These are phyloP conservation scores for Anthopleura xanthogrammica DNA, from an alignment of 92 coral and sea anemone genomes.

Conservation along the genomic window DNA sequence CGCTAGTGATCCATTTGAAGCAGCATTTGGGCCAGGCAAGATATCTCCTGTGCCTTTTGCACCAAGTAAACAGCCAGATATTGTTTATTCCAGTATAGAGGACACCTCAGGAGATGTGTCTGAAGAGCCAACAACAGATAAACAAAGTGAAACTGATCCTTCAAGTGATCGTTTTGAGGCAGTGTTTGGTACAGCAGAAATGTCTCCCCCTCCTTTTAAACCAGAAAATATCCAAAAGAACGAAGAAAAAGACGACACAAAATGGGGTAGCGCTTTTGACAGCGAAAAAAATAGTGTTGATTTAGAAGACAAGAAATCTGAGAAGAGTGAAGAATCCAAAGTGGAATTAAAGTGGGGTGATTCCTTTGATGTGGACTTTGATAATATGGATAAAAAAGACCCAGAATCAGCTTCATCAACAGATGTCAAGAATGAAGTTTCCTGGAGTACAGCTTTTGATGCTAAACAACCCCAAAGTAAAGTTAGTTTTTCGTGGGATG, in stretches of 20 bases:
- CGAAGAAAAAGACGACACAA: background rate
- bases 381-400: slow-evolving; percentile 8
- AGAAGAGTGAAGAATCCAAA: slow-evolving; percentile 4
- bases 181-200: slow-evolving; percentile 13
- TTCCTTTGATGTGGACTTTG: slow-evolving; percentile 23
- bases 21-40: slow-evolving; percentile 47
- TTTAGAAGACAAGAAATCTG: background rate
- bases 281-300: background rate
- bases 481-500: slow-evolving; percentile 45
- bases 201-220: slow-evolving; percentile 1
- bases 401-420: background rate
- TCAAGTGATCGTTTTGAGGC: slow-evolving; percentile 40
- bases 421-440: slow-evolving; percentile 20
- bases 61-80: slow-evolving; percentile 5
- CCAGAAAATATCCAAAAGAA: slow-evolving; percentile 11
- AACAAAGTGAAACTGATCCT: background rate
- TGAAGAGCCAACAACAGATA: background rate
- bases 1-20: slow-evolving; percentile 58
- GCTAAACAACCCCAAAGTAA: slow-evolving; percentile 38
- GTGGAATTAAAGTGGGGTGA: slow-evolving; percentile 22
- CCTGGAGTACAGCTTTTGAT: slow-evolving; percentile 40
- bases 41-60: slow-evolving; percentile 35
- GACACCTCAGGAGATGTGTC: background rate
- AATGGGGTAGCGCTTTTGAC: slow-evolving; percentile 16
- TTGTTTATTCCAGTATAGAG: background rate